Base-by-base conservation (phyloP, 2,797 vertebrate species). In the Astyanax mexicanus region DNA sequence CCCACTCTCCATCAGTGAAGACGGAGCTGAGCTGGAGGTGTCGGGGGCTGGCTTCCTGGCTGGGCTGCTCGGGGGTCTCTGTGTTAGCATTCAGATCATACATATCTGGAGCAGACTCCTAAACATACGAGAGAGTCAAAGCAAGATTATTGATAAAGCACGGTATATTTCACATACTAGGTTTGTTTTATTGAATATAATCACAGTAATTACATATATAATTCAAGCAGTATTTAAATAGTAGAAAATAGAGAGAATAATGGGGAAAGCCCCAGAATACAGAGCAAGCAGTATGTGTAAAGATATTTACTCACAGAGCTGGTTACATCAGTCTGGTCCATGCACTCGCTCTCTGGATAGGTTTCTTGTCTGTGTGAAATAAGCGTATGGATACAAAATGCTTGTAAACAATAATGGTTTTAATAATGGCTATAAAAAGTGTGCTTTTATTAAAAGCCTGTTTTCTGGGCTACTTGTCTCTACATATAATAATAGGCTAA, bases 1-100 rank as follows among this genome's bases (percentile, higher is more conserved):
- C 86, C 62, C 35, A 74, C 37, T 81, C 80, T 35, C 65, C 45
- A 80, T 92, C 90, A 0, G 88, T 85, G 52, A 92, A 90, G 32
- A 82, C 60, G 21, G 69, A 42, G 40, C 52, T 80, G 58, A 90
- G 91, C 17, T 89, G 86, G 61, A 92, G 85, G 49, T 86, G 84
- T 62, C 86, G 80, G 72, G 80, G 44, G 32, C 45, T 49, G 55
- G 29, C 12, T 10, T 35, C 40, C 52, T 45, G 72, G 37, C 60
- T 4, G 35, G 44, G 60, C 32, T 78, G 67, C 27, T 83, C 61
- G 12, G n/a, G 47, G 15, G 55, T 66, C 60, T 83, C 83, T 0
- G 88, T 90, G 87, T 93, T 94, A 84, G 93, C 91, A 17, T 94
- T 94, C 81, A 92, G 89, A 80, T 94, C 92, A 77, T 85, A 88